A percentile compares a stretch with the other conserved stretches of the same genome.
phyloP scores from a whole-genome alignment of 2,113 vertebrate species.

The Odontesthes bonariensis region DNA sequence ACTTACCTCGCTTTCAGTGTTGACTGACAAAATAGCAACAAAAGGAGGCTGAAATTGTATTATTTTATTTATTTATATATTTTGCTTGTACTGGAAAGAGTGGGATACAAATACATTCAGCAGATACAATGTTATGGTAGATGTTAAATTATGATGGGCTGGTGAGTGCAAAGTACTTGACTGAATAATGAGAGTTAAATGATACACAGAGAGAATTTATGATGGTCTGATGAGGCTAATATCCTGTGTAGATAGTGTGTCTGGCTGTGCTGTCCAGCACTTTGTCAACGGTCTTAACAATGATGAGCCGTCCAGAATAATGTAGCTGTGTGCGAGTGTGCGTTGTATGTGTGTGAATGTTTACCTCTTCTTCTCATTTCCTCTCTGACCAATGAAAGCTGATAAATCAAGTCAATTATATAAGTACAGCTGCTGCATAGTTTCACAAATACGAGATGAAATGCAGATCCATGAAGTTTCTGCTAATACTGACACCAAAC shows the following conservation, averaged over 20 bases:
- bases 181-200: conserved; percentile 56
- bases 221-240: conserved; percentile 73
- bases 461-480: conserved; percentile 16
- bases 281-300: conserved; percentile 46
- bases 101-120: conserved; percentile 7
- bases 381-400: conserved; percentile 28
- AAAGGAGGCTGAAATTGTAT: background rate
- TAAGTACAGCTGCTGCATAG: conserved; percentile 44
- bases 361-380: conserved; percentile 44
- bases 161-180: conserved; percentile 35
- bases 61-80: conserved; percentile 14
- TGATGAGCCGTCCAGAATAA: background rate
- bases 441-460: conserved; percentile 36
- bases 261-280: conserved; percentile 37
- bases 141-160: conserved; percentile 59
- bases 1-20: background rate
- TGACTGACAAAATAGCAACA: conserved; percentile 9
- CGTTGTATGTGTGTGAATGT: conserved; percentile 25
- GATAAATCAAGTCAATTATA: conserved; percentile 58
- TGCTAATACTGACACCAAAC: conserved; percentile 5
- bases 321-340: background rate
- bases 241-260: conserved; percentile 59
- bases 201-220: conserved; percentile 54
- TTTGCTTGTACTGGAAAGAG: conserved; percentile 9
- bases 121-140: conserved; percentile 39